phyloP scores from a whole-genome alignment of 23 tunicate species.

The Oikopleura dioica region DNA sequence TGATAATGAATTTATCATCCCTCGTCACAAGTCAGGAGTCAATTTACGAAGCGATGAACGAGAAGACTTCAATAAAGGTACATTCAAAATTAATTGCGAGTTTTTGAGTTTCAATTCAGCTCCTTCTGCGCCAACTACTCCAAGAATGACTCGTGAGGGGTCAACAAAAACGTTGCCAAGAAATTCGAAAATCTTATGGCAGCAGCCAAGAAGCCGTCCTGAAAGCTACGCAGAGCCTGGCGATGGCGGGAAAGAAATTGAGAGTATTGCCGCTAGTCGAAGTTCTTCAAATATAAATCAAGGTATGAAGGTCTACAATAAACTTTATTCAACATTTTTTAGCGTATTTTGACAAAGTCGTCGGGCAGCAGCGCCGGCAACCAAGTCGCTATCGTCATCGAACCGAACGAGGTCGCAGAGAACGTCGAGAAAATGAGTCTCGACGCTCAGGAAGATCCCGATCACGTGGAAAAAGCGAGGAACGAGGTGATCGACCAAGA shows the following conservation, averaged over 20 bases:
- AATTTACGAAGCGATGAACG: too few relatives aligned
- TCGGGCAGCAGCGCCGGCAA: neutral
- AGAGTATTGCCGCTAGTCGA: neutral
- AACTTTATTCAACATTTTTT: too few relatives aligned
- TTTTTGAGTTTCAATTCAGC: too few relatives aligned
- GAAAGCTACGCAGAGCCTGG: constrained; percentile 9
- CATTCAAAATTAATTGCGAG: too few relatives aligned
- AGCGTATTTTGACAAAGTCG: too few relatives aligned
- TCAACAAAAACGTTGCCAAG: neutral
- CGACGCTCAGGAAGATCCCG: neutral
- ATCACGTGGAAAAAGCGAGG: neutral
- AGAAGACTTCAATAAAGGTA: too few relatives aligned
- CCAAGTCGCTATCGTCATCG: constrained; percentile 9
- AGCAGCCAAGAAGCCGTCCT: neutral
- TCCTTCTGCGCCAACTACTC: constrained; percentile 7
- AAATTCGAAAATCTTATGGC: constrained; percentile 11
- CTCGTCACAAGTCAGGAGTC: too few relatives aligned
- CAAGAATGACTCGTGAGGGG: neutral
- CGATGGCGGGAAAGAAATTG: neutral
- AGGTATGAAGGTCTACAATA: too few relatives aligned
- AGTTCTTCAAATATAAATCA: too few relatives aligned
- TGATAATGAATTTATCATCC: too few relatives aligned
- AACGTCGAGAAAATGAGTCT: neutral
- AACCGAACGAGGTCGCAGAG: constrained; percentile 3
- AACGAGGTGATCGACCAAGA: neutral